Evolutionary conservation across 2,797 vertebrate species (phyloP).

Genomic region (Anniella stebbinsi): DNA sequence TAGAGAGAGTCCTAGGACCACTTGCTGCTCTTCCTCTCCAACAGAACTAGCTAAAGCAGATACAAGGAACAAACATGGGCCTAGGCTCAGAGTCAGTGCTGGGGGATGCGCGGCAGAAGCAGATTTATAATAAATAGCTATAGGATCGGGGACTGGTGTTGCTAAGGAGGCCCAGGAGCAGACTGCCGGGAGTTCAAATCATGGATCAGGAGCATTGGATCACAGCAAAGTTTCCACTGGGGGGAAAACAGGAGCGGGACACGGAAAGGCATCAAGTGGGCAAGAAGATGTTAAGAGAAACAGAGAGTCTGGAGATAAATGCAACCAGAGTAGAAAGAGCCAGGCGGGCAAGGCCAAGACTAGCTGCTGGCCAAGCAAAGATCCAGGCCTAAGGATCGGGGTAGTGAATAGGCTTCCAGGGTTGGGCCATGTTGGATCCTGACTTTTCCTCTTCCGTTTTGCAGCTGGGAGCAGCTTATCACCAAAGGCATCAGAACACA

Average conservation of each 20-base stretch:
- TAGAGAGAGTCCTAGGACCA: not conserved
- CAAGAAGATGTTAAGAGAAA: not conserved
- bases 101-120: not conserved
- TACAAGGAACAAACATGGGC: not conserved
- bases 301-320: not conserved
- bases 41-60: not conserved
- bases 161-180: not conserved
- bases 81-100: not conserved
- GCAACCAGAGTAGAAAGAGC: too few relatives aligned
- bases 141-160: not conserved
- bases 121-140: not conserved
- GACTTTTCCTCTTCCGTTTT: not conserved
- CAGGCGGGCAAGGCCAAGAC: not conserved
- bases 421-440: not conserved
- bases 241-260: not conserved
- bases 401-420: not conserved
- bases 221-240: not conserved
- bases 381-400: not conserved
- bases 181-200: not conserved
- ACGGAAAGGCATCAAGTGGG: not conserved
- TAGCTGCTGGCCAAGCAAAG: not conserved
- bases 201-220: too few relatives aligned
- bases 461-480: not conserved
- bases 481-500: too few relatives aligned
- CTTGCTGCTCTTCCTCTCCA: not conserved